Evolutionary conservation across 1,140 invertebrate species (phyloP), one percentile per base, ranked within the genome.

Genomic region (Arion vulgaris): DNA sequence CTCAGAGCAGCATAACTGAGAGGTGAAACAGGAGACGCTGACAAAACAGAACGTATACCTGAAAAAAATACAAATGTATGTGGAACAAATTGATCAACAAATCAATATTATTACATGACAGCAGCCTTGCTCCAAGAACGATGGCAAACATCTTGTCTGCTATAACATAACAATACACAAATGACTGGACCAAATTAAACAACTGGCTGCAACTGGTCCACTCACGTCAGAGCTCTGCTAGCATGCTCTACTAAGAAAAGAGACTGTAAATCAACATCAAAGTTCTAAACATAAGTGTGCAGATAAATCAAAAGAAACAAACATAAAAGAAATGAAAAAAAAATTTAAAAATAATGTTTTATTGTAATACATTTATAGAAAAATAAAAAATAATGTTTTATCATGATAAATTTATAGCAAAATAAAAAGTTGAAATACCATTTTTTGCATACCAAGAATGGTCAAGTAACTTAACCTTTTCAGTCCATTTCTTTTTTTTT

Each of bases 31-130:
- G 41, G 15, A 45, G 53, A 57, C 53, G 19, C 9, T 57, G 9
- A 57, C 53, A 66, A 28, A n/a, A 66, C 62, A 66, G 41, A 49
- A 28, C 36, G 38, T 49, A 39, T 39, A 39, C 41, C 71, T 49
- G 71, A 38, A 73, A 39, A 73, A 11, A 73, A 73, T 7, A n/a
- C 4, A 13, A 15, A 15, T 4, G 7, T 41, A 13, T 7, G n/a
- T 11, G 68, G 2, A 73, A 73, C 71, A 73, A 73, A 73, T 73
- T 73, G 71, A 73, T 73, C 71, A 73, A 73, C 71, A 73, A 73
- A 73, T 73, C 71, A 73, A 73, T 73, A 2, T 39, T 41, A 7
- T 41, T 41, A 66, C 62, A 32, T 28, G 36, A 73, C 71, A 73
- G 71, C 71, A 73, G 71, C 71, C 71, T 28, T 73, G 19, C 19